Evolutionary conservation across 2,797 vertebrate species (phyloP), one percentile per base, ranked within the genome.

Genomic region (Graptemys geographica): DNA sequence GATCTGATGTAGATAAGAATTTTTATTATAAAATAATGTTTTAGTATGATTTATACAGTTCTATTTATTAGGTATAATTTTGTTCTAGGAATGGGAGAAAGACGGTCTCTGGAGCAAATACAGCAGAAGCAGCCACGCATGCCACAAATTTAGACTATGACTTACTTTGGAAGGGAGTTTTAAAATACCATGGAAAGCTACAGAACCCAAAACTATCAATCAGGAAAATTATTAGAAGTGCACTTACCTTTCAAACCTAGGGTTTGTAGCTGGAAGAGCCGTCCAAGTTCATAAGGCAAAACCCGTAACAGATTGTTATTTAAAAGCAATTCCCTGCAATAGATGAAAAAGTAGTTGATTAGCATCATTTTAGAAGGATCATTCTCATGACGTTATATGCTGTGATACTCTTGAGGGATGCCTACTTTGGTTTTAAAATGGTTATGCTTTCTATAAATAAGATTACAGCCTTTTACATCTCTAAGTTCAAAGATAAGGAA

Each of bases 221-320:
- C 51, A 10, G 28, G 19, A 52, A 8, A 81, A 81, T 3, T 49
- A 80, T 59, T 13, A 94, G 47, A 79, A 88, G 57, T 92, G 92
- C 41, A 25, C 96, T 98, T 94, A 99, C 99, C 99, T 99, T 99
- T 99, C 86, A 99, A 99, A 95, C 99, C 99, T 93, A 99, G 98
- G 94, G 99, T 99, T 98, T 99, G 99, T 95, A 99, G 98, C 98
- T 99, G 99, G 98, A 99, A 99, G 98, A 99, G 99, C 97, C 99
- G 99, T 97, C 99, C 99, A 98, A 99, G 99, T 99, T 99, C 99
- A 85, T 99, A 99, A 99, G 99, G 99, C 98, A 99, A 99, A 99
- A 99, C 99, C 98, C 99, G 99, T 99, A 99, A 98, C 98, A 99
- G 99, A 99, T 99, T 99, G 99, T 99, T 99, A 99, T 99, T 99